A percentile compares a stretch with the other conserved stretches of the same genome.
These are phyloP conservation scores for Acronicta psi DNA, from an alignment of 2,888 invertebrate genomes.

Conservation along the genomic window DNA sequence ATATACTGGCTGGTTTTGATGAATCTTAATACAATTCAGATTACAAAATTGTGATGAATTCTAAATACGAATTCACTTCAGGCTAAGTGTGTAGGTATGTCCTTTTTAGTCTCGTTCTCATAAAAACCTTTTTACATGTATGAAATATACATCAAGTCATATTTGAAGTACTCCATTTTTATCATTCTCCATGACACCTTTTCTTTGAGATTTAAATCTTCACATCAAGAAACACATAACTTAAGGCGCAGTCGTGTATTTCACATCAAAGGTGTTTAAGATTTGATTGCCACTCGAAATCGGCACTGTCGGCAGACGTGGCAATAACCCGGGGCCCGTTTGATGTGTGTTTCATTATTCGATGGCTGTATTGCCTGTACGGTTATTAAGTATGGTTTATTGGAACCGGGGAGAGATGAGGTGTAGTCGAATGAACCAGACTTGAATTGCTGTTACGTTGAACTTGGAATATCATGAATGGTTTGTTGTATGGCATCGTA, in stretches of 20 bases:
- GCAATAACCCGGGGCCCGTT: constrained; percentile 37
- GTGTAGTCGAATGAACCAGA: constrained; percentile 10
- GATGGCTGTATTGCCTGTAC: constrained; percentile 33
- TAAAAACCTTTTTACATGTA: no score
- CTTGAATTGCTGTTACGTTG: constrained; percentile 3
- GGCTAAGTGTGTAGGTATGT: no score
- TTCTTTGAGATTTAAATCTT: constrained; percentile 12
- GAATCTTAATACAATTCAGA: no score
- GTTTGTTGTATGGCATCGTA: background rate
- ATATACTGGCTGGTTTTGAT: no score
- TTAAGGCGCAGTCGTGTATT: constrained; percentile 36
- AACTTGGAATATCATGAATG: background rate
- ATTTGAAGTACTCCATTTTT: background rate
- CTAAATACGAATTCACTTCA: no score
- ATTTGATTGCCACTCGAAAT: constrained; percentile 24
- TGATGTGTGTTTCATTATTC: constrained; percentile 45
- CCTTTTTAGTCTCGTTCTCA: no score
- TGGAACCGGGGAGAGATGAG: constrained; percentile 8
- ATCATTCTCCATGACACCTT: constrained; percentile 9
- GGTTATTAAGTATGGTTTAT: constrained; percentile 43
- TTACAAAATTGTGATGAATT: no score
- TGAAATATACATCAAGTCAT: no score
- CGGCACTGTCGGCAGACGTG: constrained; percentile 29
- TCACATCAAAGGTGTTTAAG: constrained; percentile 47
- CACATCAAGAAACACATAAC: constrained; percentile 27